These are phyloP conservation scores for Gymnocypris eckloni DNA, from an alignment of 2,797 vertebrate genomes.

Conservation along the genomic window DNA sequence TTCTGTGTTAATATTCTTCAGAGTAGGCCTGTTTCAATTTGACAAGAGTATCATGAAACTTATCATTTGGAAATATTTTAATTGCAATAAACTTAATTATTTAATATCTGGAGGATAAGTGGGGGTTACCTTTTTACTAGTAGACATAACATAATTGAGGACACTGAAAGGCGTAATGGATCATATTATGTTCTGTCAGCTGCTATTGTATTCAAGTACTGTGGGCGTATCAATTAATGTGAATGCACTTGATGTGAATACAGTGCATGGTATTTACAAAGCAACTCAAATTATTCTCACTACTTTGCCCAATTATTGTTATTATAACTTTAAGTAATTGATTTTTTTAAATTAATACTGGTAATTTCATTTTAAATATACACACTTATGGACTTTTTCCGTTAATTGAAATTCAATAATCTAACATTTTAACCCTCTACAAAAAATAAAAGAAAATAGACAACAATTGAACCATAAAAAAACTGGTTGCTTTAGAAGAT, in stretches of 20 bases:
- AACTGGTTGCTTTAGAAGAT: constrained; percentile 23
- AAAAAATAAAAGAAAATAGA: background rate
- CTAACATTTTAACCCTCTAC: background rate
- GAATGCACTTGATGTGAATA: constrained; percentile 19
- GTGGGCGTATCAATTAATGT: constrained; percentile 16
- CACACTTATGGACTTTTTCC: background rate
- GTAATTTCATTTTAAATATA: background rate
- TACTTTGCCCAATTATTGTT: background rate
- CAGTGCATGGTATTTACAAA: background rate
- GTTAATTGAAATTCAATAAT: constrained; percentile 21
- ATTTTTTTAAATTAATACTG: background rate
- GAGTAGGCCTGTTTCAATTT: no score
- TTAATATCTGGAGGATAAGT: constrained; percentile 20
- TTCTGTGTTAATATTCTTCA: no score
- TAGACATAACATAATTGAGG: background rate
- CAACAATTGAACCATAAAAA: background rate
- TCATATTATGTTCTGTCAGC: constrained; percentile 5
- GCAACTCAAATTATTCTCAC: background rate
- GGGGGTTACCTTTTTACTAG: background rate
- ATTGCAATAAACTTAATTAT: background rate
- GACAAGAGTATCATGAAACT: no score
- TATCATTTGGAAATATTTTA: background rate
- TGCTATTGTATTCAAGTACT: constrained; percentile 11
- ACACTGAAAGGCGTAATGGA: constrained; percentile 4
- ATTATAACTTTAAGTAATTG: constrained; percentile 5